Evolutionary conservation across 1,140 invertebrate species (phyloP).

Genomic region (Platorchestia sp.): DNA sequence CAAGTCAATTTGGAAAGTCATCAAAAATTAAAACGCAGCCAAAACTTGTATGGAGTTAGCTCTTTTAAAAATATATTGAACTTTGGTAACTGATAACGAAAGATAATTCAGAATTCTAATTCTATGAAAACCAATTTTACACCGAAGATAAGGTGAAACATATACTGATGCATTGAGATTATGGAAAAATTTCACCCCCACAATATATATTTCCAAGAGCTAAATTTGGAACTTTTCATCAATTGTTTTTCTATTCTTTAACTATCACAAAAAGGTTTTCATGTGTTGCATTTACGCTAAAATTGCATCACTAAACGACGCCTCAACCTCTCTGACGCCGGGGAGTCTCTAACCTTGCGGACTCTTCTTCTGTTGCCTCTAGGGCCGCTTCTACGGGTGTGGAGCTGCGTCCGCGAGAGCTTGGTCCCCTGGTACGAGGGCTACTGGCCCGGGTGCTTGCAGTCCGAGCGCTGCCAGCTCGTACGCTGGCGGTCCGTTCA

Average conservation of each 20-base stretch:
- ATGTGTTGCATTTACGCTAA: neutral
- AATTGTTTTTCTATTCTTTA: neutral
- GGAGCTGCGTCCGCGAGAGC: slow-evolving; percentile 11
- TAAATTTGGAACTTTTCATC: neutral
- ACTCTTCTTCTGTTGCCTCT: neutral
- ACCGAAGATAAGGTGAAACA: neutral
- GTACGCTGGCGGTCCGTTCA: neutral
- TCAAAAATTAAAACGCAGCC: neutral
- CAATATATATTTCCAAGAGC: neutral
- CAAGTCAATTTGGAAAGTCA: neutral
- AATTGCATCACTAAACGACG: neutral
- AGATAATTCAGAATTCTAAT: neutral
- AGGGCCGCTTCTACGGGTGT: neutral
- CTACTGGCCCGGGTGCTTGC: neutral
- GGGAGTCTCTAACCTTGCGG: slow-evolving; percentile 18
- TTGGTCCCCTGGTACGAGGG: neutral
- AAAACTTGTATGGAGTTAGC: neutral
- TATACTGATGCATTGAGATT: neutral
- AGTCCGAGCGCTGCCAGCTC: neutral
- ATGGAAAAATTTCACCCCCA: neutral
- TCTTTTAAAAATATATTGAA: neutral
- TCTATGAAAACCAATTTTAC: neutral
- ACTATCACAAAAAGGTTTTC: neutral
- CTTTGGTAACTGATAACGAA: neutral
- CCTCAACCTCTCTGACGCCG: neutral